phyloP scores from a whole-genome alignment of 2,888 invertebrate species.

The Caenorhabditis sp. region DNA sequence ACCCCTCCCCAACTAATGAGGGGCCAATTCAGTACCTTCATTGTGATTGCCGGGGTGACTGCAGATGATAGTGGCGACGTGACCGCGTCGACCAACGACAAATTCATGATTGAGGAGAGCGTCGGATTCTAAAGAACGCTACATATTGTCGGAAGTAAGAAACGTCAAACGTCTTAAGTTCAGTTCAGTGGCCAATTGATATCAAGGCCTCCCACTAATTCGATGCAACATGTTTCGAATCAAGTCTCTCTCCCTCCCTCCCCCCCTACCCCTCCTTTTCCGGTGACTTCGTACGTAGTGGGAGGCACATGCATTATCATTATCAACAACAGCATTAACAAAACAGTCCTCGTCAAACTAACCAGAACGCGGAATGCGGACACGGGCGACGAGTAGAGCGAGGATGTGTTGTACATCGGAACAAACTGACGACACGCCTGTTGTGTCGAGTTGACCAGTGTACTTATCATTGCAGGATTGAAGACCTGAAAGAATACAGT shows the following conservation, averaged over 20 bases:
- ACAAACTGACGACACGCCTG: conserved; percentile 11
- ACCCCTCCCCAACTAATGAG: no score
- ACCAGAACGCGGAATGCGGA: conserved; percentile 53
- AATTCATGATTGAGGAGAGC: conserved; percentile 16
- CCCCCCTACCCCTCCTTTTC: no score
- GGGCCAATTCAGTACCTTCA: conserved; percentile 37
- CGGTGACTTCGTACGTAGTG: background rate
- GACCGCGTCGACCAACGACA: conserved; percentile 11
- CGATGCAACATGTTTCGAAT: conserved; percentile 49
- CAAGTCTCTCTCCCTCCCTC: conserved; percentile 16
- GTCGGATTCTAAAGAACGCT: conserved; percentile 21
- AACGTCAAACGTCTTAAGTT: conserved; percentile 1
- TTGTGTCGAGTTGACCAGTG: conserved; percentile 52
- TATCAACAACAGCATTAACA: no score
- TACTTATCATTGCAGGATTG: conserved; percentile 40
- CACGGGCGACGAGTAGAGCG: conserved; percentile 40
- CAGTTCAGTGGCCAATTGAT: conserved; percentile 33
- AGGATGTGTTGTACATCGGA: conserved; percentile 38
- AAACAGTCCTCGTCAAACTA: conserved; percentile 43
- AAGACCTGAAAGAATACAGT: conserved; percentile 23
- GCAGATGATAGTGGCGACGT: conserved; percentile 15
- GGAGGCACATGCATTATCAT: background rate
- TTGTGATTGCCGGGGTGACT: conserved; percentile 11
- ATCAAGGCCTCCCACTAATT: conserved; percentile 48
- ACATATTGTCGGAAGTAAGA: conserved; percentile 1